Evolutionary conservation across 1,140 invertebrate genomes (phyloP), one percentile per base, ranked within the genome.

Genomic region (Popillia japonica): DNA sequence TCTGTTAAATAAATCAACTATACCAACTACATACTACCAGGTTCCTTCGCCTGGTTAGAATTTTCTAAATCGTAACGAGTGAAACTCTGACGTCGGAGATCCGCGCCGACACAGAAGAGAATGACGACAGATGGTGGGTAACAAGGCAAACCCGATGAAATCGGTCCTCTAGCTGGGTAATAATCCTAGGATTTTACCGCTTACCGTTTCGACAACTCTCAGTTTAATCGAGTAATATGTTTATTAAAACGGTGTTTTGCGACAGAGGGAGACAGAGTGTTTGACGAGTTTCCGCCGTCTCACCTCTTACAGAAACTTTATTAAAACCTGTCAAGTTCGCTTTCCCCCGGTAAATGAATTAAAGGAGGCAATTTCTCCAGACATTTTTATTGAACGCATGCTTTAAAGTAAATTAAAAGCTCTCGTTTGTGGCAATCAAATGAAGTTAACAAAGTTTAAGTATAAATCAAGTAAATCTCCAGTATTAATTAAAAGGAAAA

Each of bases 171-270:
- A 68, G 61, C 61, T 68, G 27, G 61, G 61, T 68, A 68, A 68
- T 68, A 68, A 68, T 68, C 61, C 8, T 10, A 7, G 27, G 27
- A 68, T 68, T 68, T 68, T 68, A 68, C 61, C 61, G 48, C 48
- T 55, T 55, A 55, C 61, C 11, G 61, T 68, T 68, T 68, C 61
- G 61, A 68, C 61, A 68, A 68, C 61, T 68, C 61, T 68, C 61
- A 68, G 61, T 68, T 68, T 68, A 68, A 68, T 68, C 27, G 23
- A 68, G 61, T 34, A 68, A 68, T 68, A 68, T 68, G 61, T 68
- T 68, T 68, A 68, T 68, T 68, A 68, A 68, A 68, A 68, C 61
- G 27, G 61, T 27, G 27, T 68, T 68, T 68, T 68, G 48, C 48
- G 48, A 14, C 6, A 17, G 48, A 55, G 7, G 14, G 48, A 17